These are phyloP conservation scores for Phyllotreta cruciferae DNA, from an alignment of 2,888 invertebrate genomes.

Conservation along the genomic window DNA sequence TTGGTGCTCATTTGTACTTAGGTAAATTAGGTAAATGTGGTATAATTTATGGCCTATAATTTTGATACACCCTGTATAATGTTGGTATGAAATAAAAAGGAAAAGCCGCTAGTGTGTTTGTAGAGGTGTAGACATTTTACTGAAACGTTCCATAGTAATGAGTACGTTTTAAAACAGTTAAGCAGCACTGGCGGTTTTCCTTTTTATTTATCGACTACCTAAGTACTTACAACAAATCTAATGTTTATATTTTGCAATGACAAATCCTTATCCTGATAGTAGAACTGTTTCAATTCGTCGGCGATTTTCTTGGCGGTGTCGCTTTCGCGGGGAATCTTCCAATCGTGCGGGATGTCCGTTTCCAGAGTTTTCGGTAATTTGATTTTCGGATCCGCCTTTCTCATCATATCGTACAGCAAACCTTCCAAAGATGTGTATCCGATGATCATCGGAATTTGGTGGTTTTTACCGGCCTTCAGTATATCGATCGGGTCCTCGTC, in stretches of 20 bases:
- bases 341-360: slow-evolving; percentile 44
- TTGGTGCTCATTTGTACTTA: too few relatives aligned
- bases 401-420: slow-evolving; percentile 11
- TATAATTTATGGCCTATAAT: too few relatives aligned
- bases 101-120: not conserved
- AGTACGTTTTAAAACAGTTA: slow-evolving; percentile 7
- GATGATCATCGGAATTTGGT: slow-evolving; percentile 55
- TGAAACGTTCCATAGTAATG: too few relatives aligned
- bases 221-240: slow-evolving; percentile 48
- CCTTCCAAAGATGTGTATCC: slow-evolving; percentile 49
- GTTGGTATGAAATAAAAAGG: too few relatives aligned
- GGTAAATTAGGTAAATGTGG: too few relatives aligned
- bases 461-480: slow-evolving; percentile 49
- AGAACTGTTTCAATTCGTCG: slow-evolving; percentile 56
- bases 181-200: not conserved
- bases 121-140: too few relatives aligned
- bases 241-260: slow-evolving; percentile 55
- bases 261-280: slow-evolving; percentile 59
- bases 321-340: slow-evolving; percentile 43
- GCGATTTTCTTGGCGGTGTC: slow-evolving; percentile 52
- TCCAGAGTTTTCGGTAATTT: slow-evolving; percentile 41
- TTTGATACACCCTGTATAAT: too few relatives aligned
- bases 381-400: slow-evolving; percentile 23
- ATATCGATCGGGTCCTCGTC: slow-evolving; percentile 50
- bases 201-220: too few relatives aligned